Evolutionary conservation across 1,140 invertebrate species (phyloP).

Genomic region (Pseudoatta argentina): DNA sequence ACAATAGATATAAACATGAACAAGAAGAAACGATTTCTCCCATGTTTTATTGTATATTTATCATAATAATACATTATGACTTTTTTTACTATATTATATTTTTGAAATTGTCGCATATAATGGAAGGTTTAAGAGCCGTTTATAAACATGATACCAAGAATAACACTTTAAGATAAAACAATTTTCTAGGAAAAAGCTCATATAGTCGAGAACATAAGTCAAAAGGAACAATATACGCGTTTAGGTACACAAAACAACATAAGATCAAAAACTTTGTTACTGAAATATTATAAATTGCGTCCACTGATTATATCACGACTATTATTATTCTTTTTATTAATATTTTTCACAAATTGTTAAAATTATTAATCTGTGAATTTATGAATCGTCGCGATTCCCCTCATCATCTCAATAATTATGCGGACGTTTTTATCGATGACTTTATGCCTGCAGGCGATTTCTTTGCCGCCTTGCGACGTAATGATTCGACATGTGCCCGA

Average conservation of each 20-base stretch:
- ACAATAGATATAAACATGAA: neutral
- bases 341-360: neutral
- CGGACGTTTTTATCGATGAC: neutral
- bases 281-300: neutral
- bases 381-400: neutral
- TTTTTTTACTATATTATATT: neutral
- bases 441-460: neutral
- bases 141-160: neutral
- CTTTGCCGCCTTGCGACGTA: neutral
- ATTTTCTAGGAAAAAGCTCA: slow-evolving; percentile 1
- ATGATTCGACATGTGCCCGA: slow-evolving; percentile 60
- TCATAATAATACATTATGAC: neutral
- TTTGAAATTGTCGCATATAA: slow-evolving; percentile 7
- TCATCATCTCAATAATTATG: neutral
- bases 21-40: neutral
- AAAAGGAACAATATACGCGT: neutral
- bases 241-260: neutral
- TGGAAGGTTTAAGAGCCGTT: neutral
- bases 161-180: slow-evolving; percentile 1
- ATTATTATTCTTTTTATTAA: slow-evolving; percentile 10
- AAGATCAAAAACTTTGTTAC: neutral
- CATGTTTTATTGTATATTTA: neutral
- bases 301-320: neutral
- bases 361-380: neutral
- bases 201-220: neutral